Conservation (phyloP, 2,888 invertebrate genomes). For the Cephus pygmeus region DNA sequence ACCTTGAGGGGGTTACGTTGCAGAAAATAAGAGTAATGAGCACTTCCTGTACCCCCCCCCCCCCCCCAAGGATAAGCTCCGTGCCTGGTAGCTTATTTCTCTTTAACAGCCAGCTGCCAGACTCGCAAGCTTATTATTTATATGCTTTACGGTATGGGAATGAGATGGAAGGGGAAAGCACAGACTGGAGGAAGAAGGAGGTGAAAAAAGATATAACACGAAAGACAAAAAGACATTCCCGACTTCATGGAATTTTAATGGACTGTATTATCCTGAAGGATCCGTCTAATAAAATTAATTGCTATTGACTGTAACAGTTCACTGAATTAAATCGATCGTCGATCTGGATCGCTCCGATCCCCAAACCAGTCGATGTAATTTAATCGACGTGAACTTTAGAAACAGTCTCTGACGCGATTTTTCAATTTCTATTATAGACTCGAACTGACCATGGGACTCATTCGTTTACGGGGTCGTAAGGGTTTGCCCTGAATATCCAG, state of each 20-base stretch:
- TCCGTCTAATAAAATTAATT: background rate
- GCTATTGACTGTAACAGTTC: background rate
- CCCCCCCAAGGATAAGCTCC: slow-evolving; percentile 25
- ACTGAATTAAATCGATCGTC: background rate
- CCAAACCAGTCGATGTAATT: background rate
- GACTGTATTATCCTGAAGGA: background rate
- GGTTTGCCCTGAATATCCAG: background rate
- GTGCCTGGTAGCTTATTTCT: slow-evolving; percentile 35
- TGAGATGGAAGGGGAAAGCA: background rate
- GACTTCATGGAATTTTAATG: background rate
- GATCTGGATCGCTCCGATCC: background rate
- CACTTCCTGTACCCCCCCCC: slow-evolving; percentile 17
- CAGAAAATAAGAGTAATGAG: slow-evolving; percentile 35
- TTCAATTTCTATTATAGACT: background rate
- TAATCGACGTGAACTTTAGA: background rate
- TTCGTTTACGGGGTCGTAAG: background rate
- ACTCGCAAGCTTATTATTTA: slow-evolving; percentile 32
- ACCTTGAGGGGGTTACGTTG: slow-evolving; percentile 14
- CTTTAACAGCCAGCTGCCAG: slow-evolving; percentile 31
- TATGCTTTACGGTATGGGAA: background rate
- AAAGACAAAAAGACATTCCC: background rate
- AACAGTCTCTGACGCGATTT: background rate
- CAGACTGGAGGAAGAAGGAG: background rate
- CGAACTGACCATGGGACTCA: background rate
- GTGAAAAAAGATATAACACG: background rate